A percentile compares a stretch with the other conserved stretches of the same genome.
These are phyloP conservation scores for Cheilosia scutellata DNA, from an alignment of 2,888 invertebrate species.

Conservation along the genomic window DNA sequence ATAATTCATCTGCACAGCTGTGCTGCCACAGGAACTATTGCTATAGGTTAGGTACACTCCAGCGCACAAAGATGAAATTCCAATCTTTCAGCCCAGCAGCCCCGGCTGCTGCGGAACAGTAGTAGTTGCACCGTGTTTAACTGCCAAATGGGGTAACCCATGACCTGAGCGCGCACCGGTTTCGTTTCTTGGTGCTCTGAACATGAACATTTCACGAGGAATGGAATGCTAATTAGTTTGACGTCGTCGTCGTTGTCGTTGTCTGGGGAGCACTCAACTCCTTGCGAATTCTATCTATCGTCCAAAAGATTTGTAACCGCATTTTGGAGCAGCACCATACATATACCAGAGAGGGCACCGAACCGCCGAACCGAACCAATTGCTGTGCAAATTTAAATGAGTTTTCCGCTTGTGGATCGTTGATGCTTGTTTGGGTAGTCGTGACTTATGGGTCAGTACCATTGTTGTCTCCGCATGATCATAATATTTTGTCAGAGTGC, in stretches of 20 bases:
- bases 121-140: constrained; percentile 62
- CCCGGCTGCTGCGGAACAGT: constrained; percentile 34
- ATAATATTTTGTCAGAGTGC: constrained; percentile 60
- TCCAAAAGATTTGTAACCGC: constrained; percentile 27
- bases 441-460: constrained; percentile 74
- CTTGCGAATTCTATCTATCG: constrained; percentile 32
- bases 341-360: constrained; percentile 1
- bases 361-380: constrained; percentile 35
- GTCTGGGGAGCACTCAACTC: constrained; percentile 47
- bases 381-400: constrained; percentile 71
- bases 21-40: constrained; percentile 16
- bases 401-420: constrained; percentile 44
- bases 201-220: constrained; percentile 67
- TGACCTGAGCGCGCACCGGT: constrained; percentile 67
- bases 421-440: constrained; percentile 68
- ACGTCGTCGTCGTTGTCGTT: constrained; percentile 51
- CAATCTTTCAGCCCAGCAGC: constrained; percentile 37
- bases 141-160: constrained; percentile 74
- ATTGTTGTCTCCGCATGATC: constrained; percentile 68
- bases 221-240: constrained; percentile 74
- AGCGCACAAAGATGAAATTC: constrained; percentile 54
- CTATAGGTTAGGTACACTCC: constrained; percentile 32
- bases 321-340: constrained; percentile 2
- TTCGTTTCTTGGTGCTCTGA: constrained; percentile 44
- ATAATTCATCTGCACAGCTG: constrained; percentile 69